phyloP scores from a whole-genome alignment of 2,888 invertebrate species.

The Brassicogethes aeneus region DNA sequence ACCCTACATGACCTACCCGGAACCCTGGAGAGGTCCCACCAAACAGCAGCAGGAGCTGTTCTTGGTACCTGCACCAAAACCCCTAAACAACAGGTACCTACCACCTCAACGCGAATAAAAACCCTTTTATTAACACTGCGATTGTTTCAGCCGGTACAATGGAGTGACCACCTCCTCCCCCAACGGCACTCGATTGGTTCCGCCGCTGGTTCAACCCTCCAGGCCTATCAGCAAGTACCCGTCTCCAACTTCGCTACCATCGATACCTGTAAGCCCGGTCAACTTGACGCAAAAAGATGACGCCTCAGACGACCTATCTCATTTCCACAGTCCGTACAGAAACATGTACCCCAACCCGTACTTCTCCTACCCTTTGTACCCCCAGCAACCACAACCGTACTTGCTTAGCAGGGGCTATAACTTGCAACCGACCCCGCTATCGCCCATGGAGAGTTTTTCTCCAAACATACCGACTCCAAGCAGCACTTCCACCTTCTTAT shows the following conservation, averaged over 20 bases:
- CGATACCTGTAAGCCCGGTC: conserved; percentile 32
- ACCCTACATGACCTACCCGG: conserved; percentile 45
- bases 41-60: conserved; percentile 54
- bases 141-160: conserved; percentile 34
- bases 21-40: conserved; percentile 49
- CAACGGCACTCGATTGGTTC: conserved; percentile 26
- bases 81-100: conserved; percentile 48
- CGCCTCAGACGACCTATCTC: conserved; percentile 24
- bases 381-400: conserved; percentile 28
- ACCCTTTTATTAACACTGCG: conserved; percentile 1
- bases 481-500: conserved; percentile 38
- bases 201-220: conserved; percentile 22
- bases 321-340: conserved; percentile 29
- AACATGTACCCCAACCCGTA: conserved; percentile 14
- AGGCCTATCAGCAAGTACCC: conserved; percentile 35
- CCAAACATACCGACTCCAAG: conserved; percentile 38
- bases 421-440: conserved; percentile 41
- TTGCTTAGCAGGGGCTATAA: conserved; percentile 35
- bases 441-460: conserved; percentile 37
- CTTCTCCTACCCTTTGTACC: conserved; percentile 22
- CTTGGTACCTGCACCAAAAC: conserved; percentile 56
- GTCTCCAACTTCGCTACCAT: conserved; percentile 31
- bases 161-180: conserved; percentile 27
- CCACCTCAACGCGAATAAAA: background rate
- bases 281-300: conserved; percentile 40